These are phyloP conservation scores for Gobio occitaniae DNA, from an alignment of 2,797 vertebrate genomes.

Conservation along the genomic window DNA sequence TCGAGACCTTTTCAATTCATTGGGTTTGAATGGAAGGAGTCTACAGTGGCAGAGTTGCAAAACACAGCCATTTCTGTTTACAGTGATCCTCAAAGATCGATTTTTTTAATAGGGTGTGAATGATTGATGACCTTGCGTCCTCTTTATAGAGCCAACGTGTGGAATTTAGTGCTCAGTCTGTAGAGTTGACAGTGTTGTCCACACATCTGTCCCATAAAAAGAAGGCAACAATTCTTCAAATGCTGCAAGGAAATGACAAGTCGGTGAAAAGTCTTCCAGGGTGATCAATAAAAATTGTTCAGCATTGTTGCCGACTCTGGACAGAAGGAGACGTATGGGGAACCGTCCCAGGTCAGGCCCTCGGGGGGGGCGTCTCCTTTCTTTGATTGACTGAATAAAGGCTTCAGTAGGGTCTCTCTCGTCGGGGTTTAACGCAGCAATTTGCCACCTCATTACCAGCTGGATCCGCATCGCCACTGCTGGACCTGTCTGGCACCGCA, in stretches of 20 bases:
- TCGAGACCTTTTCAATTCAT: neutral
- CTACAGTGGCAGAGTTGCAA: neutral
- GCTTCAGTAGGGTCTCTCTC: slow-evolving; percentile 74
- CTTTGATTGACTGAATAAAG: slow-evolving; percentile 66
- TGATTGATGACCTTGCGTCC: slow-evolving; percentile 21
- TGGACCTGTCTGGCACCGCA: slow-evolving; percentile 64
- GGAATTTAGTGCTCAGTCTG: slow-evolving; percentile 37
- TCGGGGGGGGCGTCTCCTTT: slow-evolving; percentile 70
- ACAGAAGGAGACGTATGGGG: slow-evolving; percentile 66
- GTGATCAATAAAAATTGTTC: slow-evolving; percentile 78
- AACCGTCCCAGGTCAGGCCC: slow-evolving; percentile 60
- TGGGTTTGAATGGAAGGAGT: neutral
- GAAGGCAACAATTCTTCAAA: slow-evolving; percentile 69
- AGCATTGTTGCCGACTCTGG: slow-evolving; percentile 75
- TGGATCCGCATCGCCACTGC: slow-evolving; percentile 75
- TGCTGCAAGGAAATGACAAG: slow-evolving; percentile 73
- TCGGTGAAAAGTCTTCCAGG: slow-evolving; percentile 74
- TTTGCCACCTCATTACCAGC: slow-evolving; percentile 84
- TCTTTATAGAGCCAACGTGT: slow-evolving; percentile 25
- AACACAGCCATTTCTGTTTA: neutral
- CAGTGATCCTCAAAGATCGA: neutral
- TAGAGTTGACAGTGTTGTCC: slow-evolving; percentile 56
- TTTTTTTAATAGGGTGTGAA: slow-evolving; percentile 13
- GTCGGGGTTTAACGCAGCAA: slow-evolving; percentile 77
- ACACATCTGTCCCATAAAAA: slow-evolving; percentile 61